Evolutionary conservation across 2,797 vertebrate genomes (phyloP).

Genomic region (Sebastes matsubarae): DNA sequence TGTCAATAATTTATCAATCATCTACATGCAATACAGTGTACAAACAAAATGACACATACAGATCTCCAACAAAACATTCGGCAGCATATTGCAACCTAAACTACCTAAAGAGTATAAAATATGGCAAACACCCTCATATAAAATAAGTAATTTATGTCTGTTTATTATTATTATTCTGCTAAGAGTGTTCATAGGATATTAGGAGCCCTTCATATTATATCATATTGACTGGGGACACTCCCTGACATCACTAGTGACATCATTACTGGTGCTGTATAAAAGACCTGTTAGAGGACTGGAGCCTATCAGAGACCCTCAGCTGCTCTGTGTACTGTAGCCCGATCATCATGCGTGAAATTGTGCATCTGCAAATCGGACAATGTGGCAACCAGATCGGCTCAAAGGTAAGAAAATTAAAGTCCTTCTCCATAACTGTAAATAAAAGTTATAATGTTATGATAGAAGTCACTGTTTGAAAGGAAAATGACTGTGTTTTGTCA

Average conservation of each 20-base stretch:
- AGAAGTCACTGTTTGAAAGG: not conserved
- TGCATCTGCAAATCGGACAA: constrained; percentile 97
- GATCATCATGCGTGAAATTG: constrained; percentile 94
- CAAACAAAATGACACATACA: not conserved
- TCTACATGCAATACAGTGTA: not conserved
- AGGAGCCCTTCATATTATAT: not conserved
- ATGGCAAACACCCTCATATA: not conserved
- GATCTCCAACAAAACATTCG: not conserved
- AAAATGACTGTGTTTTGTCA: not conserved
- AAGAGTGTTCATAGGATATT: not conserved
- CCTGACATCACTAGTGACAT: constrained; percentile 72
- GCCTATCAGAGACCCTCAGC: constrained; percentile 54
- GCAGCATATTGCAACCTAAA: not conserved
- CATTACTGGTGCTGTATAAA: constrained; percentile 66
- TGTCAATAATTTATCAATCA: not conserved
- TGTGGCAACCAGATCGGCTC: constrained; percentile 98
- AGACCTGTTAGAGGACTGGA: constrained; percentile 5
- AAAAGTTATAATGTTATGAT: not conserved
- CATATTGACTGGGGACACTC: constrained; percentile 19
- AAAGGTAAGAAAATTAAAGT: constrained; percentile 84
- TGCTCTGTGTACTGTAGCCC: constrained; percentile 50
- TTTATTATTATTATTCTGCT: not conserved
- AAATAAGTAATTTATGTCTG: not conserved
- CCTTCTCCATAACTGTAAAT: not conserved
- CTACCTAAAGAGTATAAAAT: not conserved